These are phyloP conservation scores for Teleiodes luculella DNA, from an alignment of 2,888 invertebrate species.

Conservation along the genomic window DNA sequence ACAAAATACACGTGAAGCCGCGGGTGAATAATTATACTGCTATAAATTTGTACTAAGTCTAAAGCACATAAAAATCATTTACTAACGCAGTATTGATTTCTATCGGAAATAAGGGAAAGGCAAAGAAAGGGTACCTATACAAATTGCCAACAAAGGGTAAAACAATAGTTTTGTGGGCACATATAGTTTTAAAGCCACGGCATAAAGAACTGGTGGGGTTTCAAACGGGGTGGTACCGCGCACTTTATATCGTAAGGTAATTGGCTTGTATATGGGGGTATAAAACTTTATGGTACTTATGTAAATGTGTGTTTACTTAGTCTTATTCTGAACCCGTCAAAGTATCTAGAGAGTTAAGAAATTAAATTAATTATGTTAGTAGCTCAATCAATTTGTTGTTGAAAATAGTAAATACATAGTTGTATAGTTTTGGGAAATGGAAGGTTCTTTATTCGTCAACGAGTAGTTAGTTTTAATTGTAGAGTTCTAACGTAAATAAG, in stretches of 20 bases:
- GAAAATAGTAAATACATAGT: too few species aligned
- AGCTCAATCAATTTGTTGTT: too few species aligned
- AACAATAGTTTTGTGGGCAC: slow-evolving; percentile 47
- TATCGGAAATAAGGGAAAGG: background rate
- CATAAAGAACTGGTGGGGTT: slow-evolving; percentile 48
- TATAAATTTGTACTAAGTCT: too few species aligned
- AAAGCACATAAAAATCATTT: too few species aligned
- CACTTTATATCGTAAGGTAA: slow-evolving; percentile 46
- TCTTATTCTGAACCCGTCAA: background rate
- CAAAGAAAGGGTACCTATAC: background rate
- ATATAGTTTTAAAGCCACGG: slow-evolving; percentile 35
- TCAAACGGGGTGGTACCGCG: slow-evolving; percentile 44
- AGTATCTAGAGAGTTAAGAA: too few species aligned
- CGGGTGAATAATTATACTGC: background rate
- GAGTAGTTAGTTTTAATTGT: too few species aligned
- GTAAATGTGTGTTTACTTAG: background rate
- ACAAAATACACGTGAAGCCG: too few species aligned
- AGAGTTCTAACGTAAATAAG: too few species aligned
- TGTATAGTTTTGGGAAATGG: too few species aligned
- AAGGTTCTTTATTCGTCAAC: too few species aligned
- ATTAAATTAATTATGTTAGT: too few species aligned
- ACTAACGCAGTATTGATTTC: slow-evolving; percentile 1
- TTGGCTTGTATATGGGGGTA: slow-evolving; percentile 37
- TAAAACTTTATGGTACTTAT: background rate
- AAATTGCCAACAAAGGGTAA: slow-evolving; percentile 23